Conservation (phyloP, 2,797 vertebrate species). For the Aulostomus chinensis region DNA sequence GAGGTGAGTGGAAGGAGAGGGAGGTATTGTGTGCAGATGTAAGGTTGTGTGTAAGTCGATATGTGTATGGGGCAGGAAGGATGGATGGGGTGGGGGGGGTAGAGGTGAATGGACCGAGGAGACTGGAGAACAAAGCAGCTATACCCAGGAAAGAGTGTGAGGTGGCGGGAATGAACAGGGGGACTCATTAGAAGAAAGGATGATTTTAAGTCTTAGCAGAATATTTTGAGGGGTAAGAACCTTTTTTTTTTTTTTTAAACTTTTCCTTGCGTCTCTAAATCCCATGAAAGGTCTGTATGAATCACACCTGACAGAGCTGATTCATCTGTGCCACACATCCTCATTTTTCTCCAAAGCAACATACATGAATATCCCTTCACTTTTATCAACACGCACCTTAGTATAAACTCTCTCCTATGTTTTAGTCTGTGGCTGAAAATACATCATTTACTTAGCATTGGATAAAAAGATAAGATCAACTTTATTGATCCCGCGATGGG, state of each 20-base stretch:
- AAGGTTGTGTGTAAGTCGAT: background rate
- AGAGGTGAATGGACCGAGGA: constrained; percentile 23
- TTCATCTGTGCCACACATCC: too few species aligned
- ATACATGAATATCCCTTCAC: too few species aligned
- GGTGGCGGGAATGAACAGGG: background rate
- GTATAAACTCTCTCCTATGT: too few species aligned
- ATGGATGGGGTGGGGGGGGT: background rate
- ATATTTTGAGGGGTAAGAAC: background rate
- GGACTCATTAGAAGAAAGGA: background rate
- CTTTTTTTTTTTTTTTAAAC: background rate
- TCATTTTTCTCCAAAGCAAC: too few species aligned
- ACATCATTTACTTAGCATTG: too few species aligned
- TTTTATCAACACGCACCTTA: too few species aligned
- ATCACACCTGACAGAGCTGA: too few species aligned
- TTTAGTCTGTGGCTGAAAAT: too few species aligned
- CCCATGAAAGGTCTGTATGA: background rate
- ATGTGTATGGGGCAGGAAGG: constrained; percentile 11
- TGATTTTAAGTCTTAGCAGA: too few species aligned
- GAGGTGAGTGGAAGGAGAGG: constrained; percentile 56
- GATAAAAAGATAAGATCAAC: too few species aligned
- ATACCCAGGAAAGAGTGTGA: constrained; percentile 19
- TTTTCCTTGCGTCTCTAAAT: too few species aligned
- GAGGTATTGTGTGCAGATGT: background rate
- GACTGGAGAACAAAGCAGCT: constrained; percentile 20
- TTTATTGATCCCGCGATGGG: too few species aligned